phyloP scores from a whole-genome alignment of 2,797 vertebrate species.

The Gymnoscopelus microlampas region DNA sequence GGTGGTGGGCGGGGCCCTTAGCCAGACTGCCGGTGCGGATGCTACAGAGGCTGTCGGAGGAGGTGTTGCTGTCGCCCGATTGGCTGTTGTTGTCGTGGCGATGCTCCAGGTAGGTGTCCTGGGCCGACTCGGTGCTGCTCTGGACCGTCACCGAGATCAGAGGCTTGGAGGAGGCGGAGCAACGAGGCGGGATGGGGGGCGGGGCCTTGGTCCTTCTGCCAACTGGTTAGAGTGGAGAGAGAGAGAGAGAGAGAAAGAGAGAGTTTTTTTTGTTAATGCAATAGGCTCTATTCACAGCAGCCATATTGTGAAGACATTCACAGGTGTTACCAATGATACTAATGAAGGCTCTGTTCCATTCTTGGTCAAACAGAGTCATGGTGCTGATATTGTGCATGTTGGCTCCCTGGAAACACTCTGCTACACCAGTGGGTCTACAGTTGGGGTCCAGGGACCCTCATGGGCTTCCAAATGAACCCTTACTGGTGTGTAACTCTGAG shows the following conservation, averaged over 20 bases:
- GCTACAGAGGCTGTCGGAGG: slow-evolving; percentile 97
- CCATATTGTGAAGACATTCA: no score
- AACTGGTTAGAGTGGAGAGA: slow-evolving; percentile 49
- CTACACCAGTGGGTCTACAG: no score
- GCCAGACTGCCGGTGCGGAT: slow-evolving; percentile 90
- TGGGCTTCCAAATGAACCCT: no score
- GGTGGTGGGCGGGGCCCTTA: slow-evolving; percentile 66
- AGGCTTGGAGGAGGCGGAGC: slow-evolving; percentile 89
- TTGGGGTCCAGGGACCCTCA: no score
- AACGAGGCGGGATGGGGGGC: slow-evolving; percentile 93
- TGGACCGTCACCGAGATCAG: slow-evolving; percentile 97
- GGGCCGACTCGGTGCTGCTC: slow-evolving; percentile 98
- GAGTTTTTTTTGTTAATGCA: no score
- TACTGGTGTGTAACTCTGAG: no score
- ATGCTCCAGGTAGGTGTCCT: slow-evolving; percentile 96
- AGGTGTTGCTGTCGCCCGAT: slow-evolving; percentile 92
- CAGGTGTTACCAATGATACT: no score
- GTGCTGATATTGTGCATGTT: no score
- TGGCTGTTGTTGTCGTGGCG: slow-evolving; percentile 97
- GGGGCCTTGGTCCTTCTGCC: slow-evolving; percentile 90
- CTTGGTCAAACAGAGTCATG: no score
- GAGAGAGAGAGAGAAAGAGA: slow-evolving; percentile 1
- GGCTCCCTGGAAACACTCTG: no score
- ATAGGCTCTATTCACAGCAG: no score
- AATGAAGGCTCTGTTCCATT: no score